Conservation (phyloP, 2,888 invertebrate species). For the Orthosia gracilis region DNA sequence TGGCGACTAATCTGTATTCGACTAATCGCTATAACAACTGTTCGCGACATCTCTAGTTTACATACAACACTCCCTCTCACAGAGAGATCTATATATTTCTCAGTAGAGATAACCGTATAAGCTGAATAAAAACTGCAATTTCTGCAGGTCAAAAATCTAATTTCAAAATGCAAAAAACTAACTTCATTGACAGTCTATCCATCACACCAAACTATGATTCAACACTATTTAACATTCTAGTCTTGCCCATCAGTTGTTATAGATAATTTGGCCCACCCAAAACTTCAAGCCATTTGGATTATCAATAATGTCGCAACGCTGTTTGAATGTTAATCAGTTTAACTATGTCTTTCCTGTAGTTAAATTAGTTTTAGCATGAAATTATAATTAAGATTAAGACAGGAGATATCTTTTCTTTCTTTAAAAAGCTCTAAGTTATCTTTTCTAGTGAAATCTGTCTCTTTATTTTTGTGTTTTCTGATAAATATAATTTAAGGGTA, state of each 20-base stretch:
- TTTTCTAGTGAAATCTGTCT: not conserved
- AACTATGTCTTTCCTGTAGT: constrained; percentile 45
- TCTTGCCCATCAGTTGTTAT: constrained; percentile 47
- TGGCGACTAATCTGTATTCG: too few relatives aligned
- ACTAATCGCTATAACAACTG: too few relatives aligned
- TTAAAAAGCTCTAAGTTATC: not conserved
- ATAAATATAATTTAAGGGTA: too few relatives aligned
- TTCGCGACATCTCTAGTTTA: too few relatives aligned
- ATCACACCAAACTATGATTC: not conserved
- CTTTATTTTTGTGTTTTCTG: too few relatives aligned
- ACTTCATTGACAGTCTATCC: constrained; percentile 19
- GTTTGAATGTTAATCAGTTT: constrained; percentile 53
- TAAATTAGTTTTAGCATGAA: constrained; percentile 42
- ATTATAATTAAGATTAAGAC: constrained; percentile 34
- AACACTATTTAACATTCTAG: constrained; percentile 52
- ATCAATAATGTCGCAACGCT: constrained; percentile 51
- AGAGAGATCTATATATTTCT: too few relatives aligned
- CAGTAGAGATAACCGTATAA: too few relatives aligned
- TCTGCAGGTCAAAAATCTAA: not conserved
- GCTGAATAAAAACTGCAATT: too few relatives aligned
- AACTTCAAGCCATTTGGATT: constrained; percentile 59
- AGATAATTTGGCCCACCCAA: constrained; percentile 65
- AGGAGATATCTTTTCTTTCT: not conserved
- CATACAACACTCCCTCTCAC: too few relatives aligned
- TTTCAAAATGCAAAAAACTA: not conserved